Evolutionary conservation across 1,140 invertebrate species (phyloP), one percentile per base, ranked within the genome.

Genomic region (Cotesia vestalis): DNA sequence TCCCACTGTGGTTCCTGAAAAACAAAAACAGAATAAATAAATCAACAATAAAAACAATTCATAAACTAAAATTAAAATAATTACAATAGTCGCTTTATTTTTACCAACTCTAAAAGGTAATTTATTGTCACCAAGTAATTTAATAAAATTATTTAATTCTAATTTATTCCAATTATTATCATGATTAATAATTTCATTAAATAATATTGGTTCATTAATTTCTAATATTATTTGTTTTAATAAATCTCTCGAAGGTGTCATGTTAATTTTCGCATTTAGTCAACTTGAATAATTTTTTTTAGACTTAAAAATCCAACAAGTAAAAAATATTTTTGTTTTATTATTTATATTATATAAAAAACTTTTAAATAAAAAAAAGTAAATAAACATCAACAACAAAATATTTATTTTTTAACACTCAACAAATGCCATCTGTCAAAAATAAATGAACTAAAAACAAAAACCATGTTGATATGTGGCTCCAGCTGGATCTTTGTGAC

Each of bases 1-100:
- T 96, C 94, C 94, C 94, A 96, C 79, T 93, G 92, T 0, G 94
- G 93, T 69, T 89, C 84, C 84, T 91, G 74, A 17, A 74, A 74
- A 51, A 74, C 67, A 75, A 73, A 60, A 77, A 27, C 66, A 46
- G 11, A 67, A n/a, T 72, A 27, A 17, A 53, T 57, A 69, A 69
- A 59, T 59, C 20, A 61, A 69, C 68, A 11, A 72, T 71, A 38
- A 52, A 11, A 74, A 59, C 36, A 63, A n/a, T 51, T 12, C 51
- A 34, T 60, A n/a, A 64, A 77, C 40, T 73, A 38, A 73, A 69
- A 59, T 53, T 60, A 61, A 63, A 72, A 59, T 27, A 72, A 60
- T 78, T 82, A 88, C 88, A 69, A 71, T 69, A 57, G 87, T 86
- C 77, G 70, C 78, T 46, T 57, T 52, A 73, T 86, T 87, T 75